These are phyloP conservation scores for Polypterus senegalus DNA, from an alignment of 2,113 vertebrate species.

Conservation along the genomic window DNA sequence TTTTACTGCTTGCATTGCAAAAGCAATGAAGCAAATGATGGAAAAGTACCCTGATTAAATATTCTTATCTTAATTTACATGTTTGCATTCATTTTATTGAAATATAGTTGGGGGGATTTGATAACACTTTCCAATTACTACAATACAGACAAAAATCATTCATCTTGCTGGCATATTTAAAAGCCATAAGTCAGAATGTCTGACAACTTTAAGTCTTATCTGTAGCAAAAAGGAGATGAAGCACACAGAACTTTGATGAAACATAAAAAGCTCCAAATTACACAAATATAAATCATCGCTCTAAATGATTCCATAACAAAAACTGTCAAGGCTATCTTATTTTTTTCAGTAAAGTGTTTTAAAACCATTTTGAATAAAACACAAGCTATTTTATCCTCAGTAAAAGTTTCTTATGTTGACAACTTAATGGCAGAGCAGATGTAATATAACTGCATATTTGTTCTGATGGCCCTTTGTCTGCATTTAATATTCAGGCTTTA, in stretches of 20 bases:
- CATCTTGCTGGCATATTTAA: conserved; percentile 42
- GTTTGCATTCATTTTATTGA: conserved; percentile 52
- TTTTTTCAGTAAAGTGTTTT: too few relatives aligned
- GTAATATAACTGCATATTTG: too few relatives aligned
- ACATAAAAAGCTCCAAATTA: conserved; percentile 27
- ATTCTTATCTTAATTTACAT: conserved; percentile 45
- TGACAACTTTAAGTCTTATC: conserved; percentile 49
- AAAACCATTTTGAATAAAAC: too few relatives aligned
- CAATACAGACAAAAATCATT: conserved; percentile 54
- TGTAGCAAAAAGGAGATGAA: conserved; percentile 48
- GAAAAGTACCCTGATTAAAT: conserved; percentile 33
- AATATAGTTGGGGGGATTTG: conserved; percentile 41
- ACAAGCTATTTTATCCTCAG: too few relatives aligned
- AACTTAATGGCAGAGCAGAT: too few relatives aligned
- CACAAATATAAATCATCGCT: too few relatives aligned
- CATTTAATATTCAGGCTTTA: too few relatives aligned
- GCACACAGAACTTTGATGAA: conserved; percentile 51
- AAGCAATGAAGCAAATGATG: neutral
- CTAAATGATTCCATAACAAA: too few relatives aligned
- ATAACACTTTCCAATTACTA: conserved; percentile 47
- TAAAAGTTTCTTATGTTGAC: too few relatives aligned
- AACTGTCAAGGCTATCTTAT: too few relatives aligned
- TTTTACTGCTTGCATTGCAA: too few relatives aligned
- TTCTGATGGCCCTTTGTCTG: too few relatives aligned
- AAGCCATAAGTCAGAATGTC: conserved; percentile 48